A percentile compares a stretch with the other conserved stretches of the same genome.
These are phyloP conservation scores for Climacteris rufus DNA, from an alignment of 2,113 vertebrate genomes.

Conservation along the genomic window DNA sequence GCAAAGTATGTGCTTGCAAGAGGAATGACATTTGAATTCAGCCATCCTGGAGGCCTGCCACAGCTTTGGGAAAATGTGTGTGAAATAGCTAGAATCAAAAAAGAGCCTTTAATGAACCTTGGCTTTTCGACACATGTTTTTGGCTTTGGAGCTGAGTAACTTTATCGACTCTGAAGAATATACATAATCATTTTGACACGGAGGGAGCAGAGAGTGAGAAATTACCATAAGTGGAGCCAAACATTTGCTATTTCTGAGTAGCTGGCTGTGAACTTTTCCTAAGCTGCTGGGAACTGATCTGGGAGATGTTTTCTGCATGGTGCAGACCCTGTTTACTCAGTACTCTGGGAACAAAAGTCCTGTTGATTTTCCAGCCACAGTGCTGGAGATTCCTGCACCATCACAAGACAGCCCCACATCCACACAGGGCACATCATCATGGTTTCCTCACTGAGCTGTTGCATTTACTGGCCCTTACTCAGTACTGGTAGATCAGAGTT, in stretches of 20 bases:
- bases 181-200: background rate
- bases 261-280: background rate
- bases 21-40: background rate
- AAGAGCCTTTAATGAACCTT: background rate
- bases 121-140: constrained; percentile 8
- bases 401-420: background rate
- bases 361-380: background rate
- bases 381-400: background rate
- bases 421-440: background rate
- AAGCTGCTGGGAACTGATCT: background rate
- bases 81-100: constrained; percentile 16
- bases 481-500: background rate
- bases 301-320: background rate
- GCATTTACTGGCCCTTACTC: background rate
- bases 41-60: background rate
- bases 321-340: background rate
- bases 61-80: background rate
- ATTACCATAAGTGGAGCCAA: background rate
- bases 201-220: background rate
- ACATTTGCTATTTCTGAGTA: background rate
- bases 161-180: background rate
- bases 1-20: background rate
- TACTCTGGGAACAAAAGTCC: background rate
- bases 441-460: background rate
- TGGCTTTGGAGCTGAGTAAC: background rate